These are phyloP conservation scores for Helogale parvula DNA, from an alignment of 2,113 vertebrate species.

Conservation along the genomic window DNA sequence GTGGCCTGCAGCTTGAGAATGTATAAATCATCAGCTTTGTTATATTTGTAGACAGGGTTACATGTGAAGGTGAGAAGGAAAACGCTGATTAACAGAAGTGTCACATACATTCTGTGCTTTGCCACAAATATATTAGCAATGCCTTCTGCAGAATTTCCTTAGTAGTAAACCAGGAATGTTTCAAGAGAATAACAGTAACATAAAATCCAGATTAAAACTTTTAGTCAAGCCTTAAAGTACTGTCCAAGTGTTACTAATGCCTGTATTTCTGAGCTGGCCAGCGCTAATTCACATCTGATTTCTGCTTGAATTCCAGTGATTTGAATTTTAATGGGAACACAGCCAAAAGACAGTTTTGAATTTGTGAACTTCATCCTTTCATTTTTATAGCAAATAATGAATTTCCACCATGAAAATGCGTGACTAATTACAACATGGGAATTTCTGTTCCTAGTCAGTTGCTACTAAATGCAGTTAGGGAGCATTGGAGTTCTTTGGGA, in stretches of 20 bases:
- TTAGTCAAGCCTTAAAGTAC: neutral
- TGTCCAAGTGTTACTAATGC: neutral
- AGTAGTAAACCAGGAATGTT: neutral
- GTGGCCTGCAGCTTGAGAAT: neutral
- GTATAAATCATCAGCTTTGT: neutral
- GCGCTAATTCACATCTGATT: neutral
- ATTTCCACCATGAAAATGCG: neutral
- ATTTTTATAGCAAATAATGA: neutral
- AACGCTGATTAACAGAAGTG: neutral
- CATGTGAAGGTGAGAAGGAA: neutral
- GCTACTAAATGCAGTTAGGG: neutral
- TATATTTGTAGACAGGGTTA: neutral
- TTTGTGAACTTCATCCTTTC: slow-evolving; percentile 5
- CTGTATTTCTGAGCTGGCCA: neutral
- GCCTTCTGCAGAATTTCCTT: neutral
- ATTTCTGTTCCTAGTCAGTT: neutral
- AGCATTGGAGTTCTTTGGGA: neutral
- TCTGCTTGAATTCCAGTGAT: neutral
- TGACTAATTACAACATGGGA: neutral
- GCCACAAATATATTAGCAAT: neutral
- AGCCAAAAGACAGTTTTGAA: neutral
- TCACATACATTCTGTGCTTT: neutral
- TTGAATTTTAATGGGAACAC: neutral
- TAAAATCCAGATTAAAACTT: slow-evolving; percentile 6
- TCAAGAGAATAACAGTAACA: neutral